A percentile compares a stretch with the other conserved stretches of the same genome.
Evolutionary conservation across 1,140 invertebrate genomes (phyloP).

Genomic region (Atopsyche davidsoni): DNA sequence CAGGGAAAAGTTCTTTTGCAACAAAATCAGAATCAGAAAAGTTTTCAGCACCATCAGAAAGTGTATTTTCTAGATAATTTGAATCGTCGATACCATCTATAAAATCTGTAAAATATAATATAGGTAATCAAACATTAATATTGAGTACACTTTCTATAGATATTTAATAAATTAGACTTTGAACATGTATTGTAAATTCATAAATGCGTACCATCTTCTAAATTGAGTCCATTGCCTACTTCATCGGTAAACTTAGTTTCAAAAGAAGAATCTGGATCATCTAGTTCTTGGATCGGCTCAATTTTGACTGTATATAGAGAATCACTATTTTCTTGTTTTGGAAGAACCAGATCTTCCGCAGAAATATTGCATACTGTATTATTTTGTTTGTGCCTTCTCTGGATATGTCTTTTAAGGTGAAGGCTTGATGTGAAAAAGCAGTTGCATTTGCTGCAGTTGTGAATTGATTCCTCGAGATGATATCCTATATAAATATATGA

Average conservation of each 20-base stretch:
- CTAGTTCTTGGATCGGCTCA: conserved; percentile 6
- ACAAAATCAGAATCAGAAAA: conserved; percentile 18
- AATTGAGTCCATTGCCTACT: conserved; percentile 15
- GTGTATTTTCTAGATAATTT: conserved; percentile 7
- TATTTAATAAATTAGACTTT: neutral
- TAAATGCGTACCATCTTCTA: conserved; percentile 1
- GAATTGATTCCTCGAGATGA: conserved; percentile 22
- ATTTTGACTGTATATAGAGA: too few relatives aligned
- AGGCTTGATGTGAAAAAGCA: conserved; percentile 25
- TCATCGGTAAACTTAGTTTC: conserved; percentile 10
- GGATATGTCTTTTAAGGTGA: conserved; percentile 21
- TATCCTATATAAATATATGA: conserved; percentile 13
- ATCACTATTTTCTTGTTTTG: conserved; percentile 8
- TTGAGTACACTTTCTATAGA: neutral
- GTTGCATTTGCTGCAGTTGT: conserved; percentile 19
- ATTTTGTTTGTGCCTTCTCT: conserved; percentile 10
- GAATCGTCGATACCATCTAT: conserved; percentile 11
- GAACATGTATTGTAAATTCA: neutral
- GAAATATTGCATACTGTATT: neutral
- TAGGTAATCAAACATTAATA: neutral
- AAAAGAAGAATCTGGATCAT: conserved; percentile 11
- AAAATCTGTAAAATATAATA: conserved; percentile 15
- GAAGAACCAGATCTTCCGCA: neutral
- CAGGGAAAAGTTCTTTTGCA: conserved; percentile 9
- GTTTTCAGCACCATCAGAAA: conserved; percentile 2